Percentiles rank a stretch among this genome's conserved stretches.
phyloP scores from a whole-genome alignment of 2,888 invertebrate genomes.

The Sicus ferrugineus region DNA sequence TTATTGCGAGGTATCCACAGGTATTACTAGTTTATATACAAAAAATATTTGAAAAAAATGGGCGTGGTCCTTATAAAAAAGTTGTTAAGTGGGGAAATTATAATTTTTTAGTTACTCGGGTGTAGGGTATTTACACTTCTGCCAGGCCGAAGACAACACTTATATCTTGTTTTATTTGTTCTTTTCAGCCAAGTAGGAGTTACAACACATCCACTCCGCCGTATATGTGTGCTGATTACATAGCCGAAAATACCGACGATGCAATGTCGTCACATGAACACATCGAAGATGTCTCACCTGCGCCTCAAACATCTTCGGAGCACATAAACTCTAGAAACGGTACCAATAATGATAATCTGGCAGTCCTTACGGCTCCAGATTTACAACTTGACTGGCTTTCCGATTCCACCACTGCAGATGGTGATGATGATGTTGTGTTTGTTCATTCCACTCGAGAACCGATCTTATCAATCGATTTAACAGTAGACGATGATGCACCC shows the following conservation, averaged over 20 bases:
- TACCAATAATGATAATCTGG: slow-evolving; percentile 30
- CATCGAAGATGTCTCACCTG: background rate
- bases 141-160: too few relatives aligned
- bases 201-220: background rate
- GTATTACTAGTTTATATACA: too few relatives aligned
- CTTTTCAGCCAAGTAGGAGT: background rate
- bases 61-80: too few relatives aligned
- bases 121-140: too few relatives aligned
- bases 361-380: slow-evolving; percentile 69
- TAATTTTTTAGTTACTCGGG: too few relatives aligned
- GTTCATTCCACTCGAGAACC: slow-evolving; percentile 65
- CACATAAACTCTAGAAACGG: too few relatives aligned
- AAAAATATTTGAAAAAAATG: too few relatives aligned
- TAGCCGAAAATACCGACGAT: background rate
- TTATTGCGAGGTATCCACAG: too few relatives aligned
- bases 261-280: slow-evolving; percentile 3
- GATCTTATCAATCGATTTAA: slow-evolving; percentile 68
- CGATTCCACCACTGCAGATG: slow-evolving; percentile 66
- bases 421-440: slow-evolving; percentile 70
- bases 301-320: background rate
- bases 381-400: slow-evolving; percentile 80
- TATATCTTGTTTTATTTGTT: too few relatives aligned
- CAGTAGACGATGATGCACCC: slow-evolving; percentile 68
- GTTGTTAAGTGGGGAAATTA: too few relatives aligned
- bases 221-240: background rate